These are phyloP conservation scores for Drosophila antonietae DNA, from an alignment of 2,888 invertebrate genomes.

Conservation along the genomic window DNA sequence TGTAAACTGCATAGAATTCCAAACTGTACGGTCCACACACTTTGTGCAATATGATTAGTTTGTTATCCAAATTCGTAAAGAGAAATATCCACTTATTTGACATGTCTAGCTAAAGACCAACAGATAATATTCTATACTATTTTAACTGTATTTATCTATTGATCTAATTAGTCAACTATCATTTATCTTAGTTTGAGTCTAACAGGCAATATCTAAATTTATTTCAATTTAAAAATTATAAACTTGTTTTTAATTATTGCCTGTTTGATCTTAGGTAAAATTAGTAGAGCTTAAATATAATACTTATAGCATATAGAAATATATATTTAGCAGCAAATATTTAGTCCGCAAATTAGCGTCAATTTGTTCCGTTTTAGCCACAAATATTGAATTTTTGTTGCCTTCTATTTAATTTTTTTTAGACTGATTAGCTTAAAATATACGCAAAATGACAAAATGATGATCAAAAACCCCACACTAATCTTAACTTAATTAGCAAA, in stretches of 20 bases:
- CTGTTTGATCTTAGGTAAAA: constrained; percentile 32
- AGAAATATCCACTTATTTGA: not conserved
- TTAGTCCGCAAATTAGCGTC: constrained; percentile 56
- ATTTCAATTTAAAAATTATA: not conserved
- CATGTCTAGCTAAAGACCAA: constrained; percentile 8
- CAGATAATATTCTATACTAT: constrained; percentile 10
- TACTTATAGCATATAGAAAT: constrained; percentile 24
- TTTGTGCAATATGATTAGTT: constrained; percentile 42
- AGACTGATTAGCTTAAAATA: constrained; percentile 82
- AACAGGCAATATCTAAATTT: constrained; percentile 17
- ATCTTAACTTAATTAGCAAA: constrained; percentile 38
- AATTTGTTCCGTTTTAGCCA: constrained; percentile 52
- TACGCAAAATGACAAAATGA: constrained; percentile 48
- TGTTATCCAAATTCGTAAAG: not conserved
- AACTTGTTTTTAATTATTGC: not conserved
- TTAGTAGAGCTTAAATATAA: constrained; percentile 27
- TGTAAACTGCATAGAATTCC: not conserved
- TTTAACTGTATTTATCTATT: not conserved
- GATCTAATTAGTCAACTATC: constrained; percentile 5
- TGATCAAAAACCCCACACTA: constrained; percentile 10
- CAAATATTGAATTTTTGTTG: constrained; percentile 53
- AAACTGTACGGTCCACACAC: constrained; percentile 21
- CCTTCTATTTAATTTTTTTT: constrained; percentile 69
- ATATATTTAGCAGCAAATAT: constrained; percentile 62
- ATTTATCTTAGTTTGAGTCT: constrained; percentile 2